Conservation (phyloP, 2,888 invertebrate genomes). For the Deilephila elpenor region DNA sequence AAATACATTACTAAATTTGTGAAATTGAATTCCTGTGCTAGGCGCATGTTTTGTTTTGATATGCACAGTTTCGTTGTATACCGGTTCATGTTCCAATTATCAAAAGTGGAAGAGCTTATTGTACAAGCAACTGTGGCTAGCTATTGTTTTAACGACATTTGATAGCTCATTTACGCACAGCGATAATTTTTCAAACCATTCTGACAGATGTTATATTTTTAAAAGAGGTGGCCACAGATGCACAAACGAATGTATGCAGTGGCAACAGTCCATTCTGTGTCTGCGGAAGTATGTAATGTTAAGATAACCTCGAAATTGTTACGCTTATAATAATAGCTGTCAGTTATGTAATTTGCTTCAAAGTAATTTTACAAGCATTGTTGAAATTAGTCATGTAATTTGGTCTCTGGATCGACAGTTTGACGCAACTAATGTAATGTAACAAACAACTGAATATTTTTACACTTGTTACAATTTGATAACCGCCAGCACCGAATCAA, state of each 20-base stretch:
- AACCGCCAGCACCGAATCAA: not conserved
- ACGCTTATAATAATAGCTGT: constrained; percentile 58
- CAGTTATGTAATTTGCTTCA: constrained; percentile 49
- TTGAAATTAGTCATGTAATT: constrained; percentile 28
- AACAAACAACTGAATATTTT: not conserved
- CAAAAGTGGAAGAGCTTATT: not conserved
- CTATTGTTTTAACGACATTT: not conserved
- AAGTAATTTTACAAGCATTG: constrained; percentile 34
- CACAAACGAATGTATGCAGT: not conserved
- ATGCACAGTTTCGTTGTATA: constrained; percentile 9
- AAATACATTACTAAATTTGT: constrained; percentile 9
- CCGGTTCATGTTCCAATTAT: not conserved
- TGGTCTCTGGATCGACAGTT: constrained; percentile 41
- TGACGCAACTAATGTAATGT: constrained; percentile 3
- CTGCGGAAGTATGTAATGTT: constrained; percentile 30
- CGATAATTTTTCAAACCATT: not conserved
- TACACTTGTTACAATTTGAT: not conserved
- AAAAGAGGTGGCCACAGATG: constrained; percentile 19
- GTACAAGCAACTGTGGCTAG: constrained; percentile 16
- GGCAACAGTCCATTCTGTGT: constrained; percentile 19
- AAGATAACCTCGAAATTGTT: constrained; percentile 53
- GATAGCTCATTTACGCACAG: constrained; percentile 14
- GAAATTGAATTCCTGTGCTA: constrained; percentile 11
- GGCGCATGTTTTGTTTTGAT: constrained; percentile 6
- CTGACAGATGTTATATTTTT: not conserved